Evolutionary conservation across 2,888 invertebrate genomes (phyloP), one percentile per base, ranked within the genome.

Genomic region (Philereme transversata): DNA sequence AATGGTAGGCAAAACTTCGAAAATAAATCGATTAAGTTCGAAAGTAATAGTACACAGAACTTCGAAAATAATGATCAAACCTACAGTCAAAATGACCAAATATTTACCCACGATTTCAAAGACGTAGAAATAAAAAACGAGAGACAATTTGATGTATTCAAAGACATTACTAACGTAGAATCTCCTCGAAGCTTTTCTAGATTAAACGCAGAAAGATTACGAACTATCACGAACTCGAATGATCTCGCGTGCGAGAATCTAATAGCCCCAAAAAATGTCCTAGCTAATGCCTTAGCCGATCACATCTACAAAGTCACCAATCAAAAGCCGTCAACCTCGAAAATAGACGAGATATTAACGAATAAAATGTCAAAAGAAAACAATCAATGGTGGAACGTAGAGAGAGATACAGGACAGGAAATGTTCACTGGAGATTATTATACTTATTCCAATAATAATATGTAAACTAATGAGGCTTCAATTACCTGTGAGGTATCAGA

Each of bases 231-330:
- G 0, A 74, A 80, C 0, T 72, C 78, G 0, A 88, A 86, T 46
- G 89, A 91, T 47, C 63, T 91, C 6, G 74, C 84, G 4, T 82
- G 84, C 46, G 89, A 89, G 46, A 82, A 78, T n/a, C 66, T 92
- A 3, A 86, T 93, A 66, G 93, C 92, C 0, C 93, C 93, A 0
- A 90, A 91, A 73, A 86, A 89, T 11, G 88, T 92, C 0, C 66
- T 93, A 67, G 90, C 92, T 0, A 90, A 88, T 53, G 92, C 88
- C 2, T 72, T 93, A 62, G 91, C 83, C 0, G 91, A 93, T 67
- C 93, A 93, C 50, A 93, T 93, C 47, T 92, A 92, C 59, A 93
- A 92, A 86, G 92, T 93, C 54, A 93, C 93, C 69, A 92, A 92
- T 86, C 93, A 93, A 65, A 93, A 92, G 63, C 91, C 92, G 36